phyloP scores from a whole-genome alignment of 2,113 vertebrate genomes.

The Spizaetus ornatus region DNA sequence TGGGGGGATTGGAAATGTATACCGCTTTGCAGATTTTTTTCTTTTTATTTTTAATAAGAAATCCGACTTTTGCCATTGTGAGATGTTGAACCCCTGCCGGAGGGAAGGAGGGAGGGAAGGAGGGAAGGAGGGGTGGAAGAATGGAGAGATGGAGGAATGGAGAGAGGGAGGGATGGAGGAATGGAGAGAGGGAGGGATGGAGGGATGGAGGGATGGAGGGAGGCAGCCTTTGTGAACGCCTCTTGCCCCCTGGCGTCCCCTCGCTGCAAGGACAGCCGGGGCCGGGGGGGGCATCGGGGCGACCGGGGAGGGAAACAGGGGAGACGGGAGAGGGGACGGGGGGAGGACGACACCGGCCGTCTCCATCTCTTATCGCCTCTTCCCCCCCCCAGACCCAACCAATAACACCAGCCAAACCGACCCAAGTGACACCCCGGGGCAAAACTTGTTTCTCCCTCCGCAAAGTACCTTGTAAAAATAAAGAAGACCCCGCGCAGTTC shows the following conservation, averaged over 20 bases:
- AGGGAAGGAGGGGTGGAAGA: background rate
- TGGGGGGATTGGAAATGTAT: background rate
- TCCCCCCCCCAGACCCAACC: background rate
- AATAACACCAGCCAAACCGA: background rate
- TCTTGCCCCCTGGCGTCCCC: constrained; percentile 77
- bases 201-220: background rate
- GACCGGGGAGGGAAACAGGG: no score
- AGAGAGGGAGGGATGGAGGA: background rate
- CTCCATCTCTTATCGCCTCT: background rate
- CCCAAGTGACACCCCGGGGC: background rate
- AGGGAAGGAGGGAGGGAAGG: background rate
- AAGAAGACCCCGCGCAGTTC: background rate
- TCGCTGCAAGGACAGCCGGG: constrained; percentile 57
- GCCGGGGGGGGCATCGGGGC: background rate
- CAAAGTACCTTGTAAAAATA: background rate
- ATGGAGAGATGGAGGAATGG: background rate
- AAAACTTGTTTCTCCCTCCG: background rate
- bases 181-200: background rate
- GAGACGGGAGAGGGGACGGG: background rate
- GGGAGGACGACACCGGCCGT: background rate
- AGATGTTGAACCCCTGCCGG: background rate
- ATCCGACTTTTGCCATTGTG: background rate
- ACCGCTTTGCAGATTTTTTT: background rate
- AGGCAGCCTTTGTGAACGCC: constrained; percentile 47
- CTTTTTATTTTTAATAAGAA: background rate